phyloP scores from a whole-genome alignment of 2,888 invertebrate species.

The Microctonus brassicae region DNA sequence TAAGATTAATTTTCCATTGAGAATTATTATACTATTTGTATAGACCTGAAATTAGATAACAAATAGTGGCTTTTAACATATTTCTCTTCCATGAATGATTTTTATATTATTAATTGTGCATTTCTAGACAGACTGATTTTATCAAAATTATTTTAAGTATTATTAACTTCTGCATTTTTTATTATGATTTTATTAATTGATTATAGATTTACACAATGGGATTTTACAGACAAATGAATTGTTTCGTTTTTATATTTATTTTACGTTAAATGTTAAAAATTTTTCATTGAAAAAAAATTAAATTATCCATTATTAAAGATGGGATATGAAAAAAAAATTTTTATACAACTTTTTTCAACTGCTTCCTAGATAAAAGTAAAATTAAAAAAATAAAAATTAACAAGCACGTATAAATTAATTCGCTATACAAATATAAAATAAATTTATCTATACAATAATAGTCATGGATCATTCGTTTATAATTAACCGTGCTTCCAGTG shows the following conservation, averaged over 20 bases:
- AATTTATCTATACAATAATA: background rate
- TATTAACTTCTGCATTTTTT: background rate
- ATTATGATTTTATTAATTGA: background rate
- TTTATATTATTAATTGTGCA: background rate
- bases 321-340: background rate
- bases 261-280: background rate
- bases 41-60: conserved; percentile 31
- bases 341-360: conserved; percentile 17
- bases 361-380: background rate
- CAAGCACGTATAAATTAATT: background rate
- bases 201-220: background rate
- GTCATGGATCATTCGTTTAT: background rate
- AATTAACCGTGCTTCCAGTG: conserved; percentile 23
- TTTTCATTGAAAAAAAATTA: background rate
- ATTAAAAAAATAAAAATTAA: background rate
- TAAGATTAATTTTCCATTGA: conserved; percentile 43
- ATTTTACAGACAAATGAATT: background rate
- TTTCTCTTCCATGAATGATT: background rate
- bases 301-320: background rate
- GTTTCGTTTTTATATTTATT: background rate
- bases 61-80: conserved; percentile 18
- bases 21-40: conserved; percentile 46
- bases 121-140: conserved; percentile 25
- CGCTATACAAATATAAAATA: background rate
- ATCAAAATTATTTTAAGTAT: background rate